Evolutionary conservation across 2,797 vertebrate genomes (phyloP).

Genomic region (Selene dorsalis): DNA sequence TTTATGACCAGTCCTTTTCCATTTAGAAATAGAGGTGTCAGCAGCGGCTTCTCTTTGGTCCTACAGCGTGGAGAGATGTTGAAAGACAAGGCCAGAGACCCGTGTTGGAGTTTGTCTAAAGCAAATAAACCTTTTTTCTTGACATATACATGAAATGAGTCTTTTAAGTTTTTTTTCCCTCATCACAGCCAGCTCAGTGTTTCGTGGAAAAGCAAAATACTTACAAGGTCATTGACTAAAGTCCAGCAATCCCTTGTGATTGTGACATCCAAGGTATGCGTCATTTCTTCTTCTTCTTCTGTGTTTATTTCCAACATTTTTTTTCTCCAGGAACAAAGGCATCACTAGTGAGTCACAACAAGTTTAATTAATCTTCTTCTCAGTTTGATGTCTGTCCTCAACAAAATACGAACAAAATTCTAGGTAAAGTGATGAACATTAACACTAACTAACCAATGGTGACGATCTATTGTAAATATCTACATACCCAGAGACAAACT

Average conservation of each 20-base stretch:
- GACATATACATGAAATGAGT: background rate
- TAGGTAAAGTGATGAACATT: background rate
- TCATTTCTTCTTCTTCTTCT: no score
- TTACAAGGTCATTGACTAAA: background rate
- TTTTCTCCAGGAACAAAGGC: background rate
- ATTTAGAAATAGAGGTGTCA: slow-evolving; percentile 54
- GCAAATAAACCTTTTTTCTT: background rate
- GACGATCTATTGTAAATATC: no score
- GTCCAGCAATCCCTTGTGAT: background rate
- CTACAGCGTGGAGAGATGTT: background rate
- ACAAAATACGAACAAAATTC: background rate
- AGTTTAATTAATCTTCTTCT: no score
- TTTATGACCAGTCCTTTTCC: slow-evolving; percentile 49
- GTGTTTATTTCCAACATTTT: no score
- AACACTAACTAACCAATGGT: no score
- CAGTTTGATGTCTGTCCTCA: no score
- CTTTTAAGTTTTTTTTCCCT: background rate
- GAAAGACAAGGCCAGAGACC: slow-evolving; percentile 8
- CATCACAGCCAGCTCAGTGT: background rate
- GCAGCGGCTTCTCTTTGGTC: background rate
- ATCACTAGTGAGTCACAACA: background rate
- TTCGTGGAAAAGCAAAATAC: background rate
- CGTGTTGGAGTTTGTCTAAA: background rate
- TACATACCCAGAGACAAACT: no score
- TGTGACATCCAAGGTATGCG: background rate